Evolutionary conservation across 2,797 vertebrate species (phyloP).

Genomic region (Amazonetta brasiliensis): DNA sequence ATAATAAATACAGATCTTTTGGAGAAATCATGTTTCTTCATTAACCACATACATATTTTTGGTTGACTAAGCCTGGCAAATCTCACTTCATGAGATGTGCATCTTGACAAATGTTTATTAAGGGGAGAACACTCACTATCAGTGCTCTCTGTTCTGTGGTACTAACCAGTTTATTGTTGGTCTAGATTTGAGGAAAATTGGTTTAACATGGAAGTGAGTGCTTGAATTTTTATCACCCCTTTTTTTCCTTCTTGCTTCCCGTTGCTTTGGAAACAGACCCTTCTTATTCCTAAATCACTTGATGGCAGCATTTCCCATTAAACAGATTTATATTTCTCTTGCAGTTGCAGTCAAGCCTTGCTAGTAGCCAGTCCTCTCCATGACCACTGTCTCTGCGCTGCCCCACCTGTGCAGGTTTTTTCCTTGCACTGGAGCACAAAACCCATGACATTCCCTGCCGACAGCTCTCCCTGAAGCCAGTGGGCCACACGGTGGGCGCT

Average conservation of each 20-base stretch:
- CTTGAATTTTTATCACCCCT: background rate
- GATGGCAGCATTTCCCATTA: background rate
- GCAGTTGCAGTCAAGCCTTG: background rate
- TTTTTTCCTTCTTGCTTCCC: background rate
- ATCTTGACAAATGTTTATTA: background rate
- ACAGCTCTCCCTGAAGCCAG: fast-evolving
- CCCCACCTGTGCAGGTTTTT: background rate
- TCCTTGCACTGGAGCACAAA: background rate
- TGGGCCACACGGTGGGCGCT: background rate
- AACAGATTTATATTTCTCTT: background rate
- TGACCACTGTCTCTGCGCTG: fast-evolving
- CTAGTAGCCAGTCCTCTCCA: background rate
- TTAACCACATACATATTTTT: background rate
- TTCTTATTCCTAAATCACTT: background rate
- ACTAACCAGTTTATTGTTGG: background rate
- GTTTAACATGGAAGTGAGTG: background rate
- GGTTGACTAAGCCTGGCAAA: background rate
- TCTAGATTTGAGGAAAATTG: background rate
- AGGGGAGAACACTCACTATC: background rate
- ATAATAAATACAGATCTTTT: background rate
- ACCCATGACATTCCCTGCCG: background rate
- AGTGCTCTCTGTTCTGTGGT: background rate
- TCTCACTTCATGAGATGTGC: background rate
- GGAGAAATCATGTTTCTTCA: background rate
- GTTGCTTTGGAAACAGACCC: background rate